Base-by-base conservation (phyloP, 1,140 invertebrate genomes). In the Epicauta chinensis region DNA sequence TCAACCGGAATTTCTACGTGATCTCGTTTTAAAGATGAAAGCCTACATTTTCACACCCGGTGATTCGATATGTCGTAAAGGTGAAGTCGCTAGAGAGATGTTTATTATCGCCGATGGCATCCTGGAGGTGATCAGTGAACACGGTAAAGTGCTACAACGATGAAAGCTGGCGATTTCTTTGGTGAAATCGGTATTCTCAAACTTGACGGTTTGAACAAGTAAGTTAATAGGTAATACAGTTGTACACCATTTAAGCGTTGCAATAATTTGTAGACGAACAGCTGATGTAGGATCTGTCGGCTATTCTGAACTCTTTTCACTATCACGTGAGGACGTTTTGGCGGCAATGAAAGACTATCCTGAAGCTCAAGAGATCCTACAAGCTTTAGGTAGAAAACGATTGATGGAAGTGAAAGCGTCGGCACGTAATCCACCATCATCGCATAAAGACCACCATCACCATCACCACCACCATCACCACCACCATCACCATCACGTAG, bases 101-200 rank as follows among this genome's bases (percentile, higher is more conserved):
- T 98, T 97, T 66, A 97, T 98, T 62, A 97, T 97, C 63, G 93
- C 93, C 7, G 93, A 97, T 71, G 94, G 94, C 5, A 93, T 97
- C 58, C 76, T 97, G 16, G 93, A 98, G 76, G 93, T 98, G 10
- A 87, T 93, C 59, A 97, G 93, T 66, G 93, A 97, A 71, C 88
- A 85, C 29, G 93, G 93, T 2, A 81, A 88, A 65, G 91, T 98
- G 0, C 73, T 97, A 96, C 93, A 0, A 93, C 91, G 38, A 97
- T 98, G 93, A 91, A 93, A 66, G 91, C 93, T 10, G 94, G 94
- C 0, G 93, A 97, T 72, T 98, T 97, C 74, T 98, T 98, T 65
- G 94, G 94, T 4, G 94, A 98, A 75, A 98, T 98, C 61, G 94
- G 93, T 30, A 97, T 98, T 58, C 78, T 98, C 0, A 97, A 97